These are phyloP conservation scores for Octomys mimax DNA, from an alignment of 2,797 vertebrate species.

Conservation along the genomic window DNA sequence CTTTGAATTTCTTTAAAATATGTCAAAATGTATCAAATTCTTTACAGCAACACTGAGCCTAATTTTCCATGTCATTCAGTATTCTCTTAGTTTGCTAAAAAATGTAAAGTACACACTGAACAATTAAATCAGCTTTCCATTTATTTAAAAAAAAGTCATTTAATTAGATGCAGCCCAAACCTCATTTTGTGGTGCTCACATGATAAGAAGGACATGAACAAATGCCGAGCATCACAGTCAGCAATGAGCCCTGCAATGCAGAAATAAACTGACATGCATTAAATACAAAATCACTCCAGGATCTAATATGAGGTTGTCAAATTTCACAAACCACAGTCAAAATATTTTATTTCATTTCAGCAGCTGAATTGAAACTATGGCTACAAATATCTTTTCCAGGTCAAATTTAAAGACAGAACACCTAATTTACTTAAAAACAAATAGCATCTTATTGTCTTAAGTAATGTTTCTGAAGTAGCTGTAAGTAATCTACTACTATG, in stretches of 20 bases:
- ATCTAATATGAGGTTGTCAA: conserved; percentile 75
- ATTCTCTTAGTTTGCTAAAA: not conserved
- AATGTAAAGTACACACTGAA: not conserved
- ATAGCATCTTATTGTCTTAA: conserved; percentile 42
- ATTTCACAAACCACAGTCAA: conserved; percentile 70
- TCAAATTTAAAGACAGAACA: conserved; percentile 70
- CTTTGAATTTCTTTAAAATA: conserved; percentile 31
- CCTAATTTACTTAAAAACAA: conserved; percentile 72
- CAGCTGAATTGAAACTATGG: conserved; percentile 60
- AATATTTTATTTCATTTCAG: conserved; percentile 78
- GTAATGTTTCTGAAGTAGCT: conserved; percentile 40
- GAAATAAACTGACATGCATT: conserved; percentile 68
- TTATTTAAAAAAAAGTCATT: not conserved
- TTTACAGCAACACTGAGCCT: not conserved
- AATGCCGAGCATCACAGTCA: conserved; percentile 51
- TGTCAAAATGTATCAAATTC: not conserved
- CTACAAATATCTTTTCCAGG: conserved; percentile 68
- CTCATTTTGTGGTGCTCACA: conserved; percentile 33
- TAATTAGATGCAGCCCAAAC: conserved; percentile 57
- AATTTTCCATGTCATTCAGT: conserved; percentile 8
- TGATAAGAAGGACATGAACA: conserved; percentile 52
- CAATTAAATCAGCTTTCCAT: conserved; percentile 22
- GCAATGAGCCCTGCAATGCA: conserved; percentile 64
- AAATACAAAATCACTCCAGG: conserved; percentile 66
- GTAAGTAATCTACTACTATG: conserved; percentile 35